Conservation (phyloP, 2,113 vertebrate genomes). For the Vidua chalybeata region DNA sequence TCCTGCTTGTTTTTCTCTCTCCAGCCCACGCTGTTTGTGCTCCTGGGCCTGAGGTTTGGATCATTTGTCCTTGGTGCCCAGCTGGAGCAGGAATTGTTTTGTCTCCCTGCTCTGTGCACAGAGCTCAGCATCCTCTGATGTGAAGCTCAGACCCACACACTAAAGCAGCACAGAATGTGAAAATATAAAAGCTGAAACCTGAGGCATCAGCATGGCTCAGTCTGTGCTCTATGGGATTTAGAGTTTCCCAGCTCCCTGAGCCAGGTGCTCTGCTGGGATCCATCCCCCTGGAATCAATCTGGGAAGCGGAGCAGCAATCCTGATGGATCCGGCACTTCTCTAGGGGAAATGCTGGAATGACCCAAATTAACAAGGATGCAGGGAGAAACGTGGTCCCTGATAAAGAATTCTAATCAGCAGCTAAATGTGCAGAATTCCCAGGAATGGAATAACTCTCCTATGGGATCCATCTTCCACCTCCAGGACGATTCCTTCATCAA, state of each 20-base stretch:
- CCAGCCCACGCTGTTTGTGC: too few species aligned
- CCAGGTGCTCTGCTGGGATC: background rate
- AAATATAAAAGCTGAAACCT: background rate
- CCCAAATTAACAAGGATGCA: rapidly evolving
- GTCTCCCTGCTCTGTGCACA: too few species aligned
- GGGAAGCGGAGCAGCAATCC: background rate
- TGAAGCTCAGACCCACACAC: too few species aligned
- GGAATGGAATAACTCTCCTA: background rate
- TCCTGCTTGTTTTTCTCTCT: too few species aligned
- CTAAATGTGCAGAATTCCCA: background rate
- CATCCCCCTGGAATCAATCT: too few species aligned
- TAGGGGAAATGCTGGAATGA: background rate
- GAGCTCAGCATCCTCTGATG: too few species aligned
- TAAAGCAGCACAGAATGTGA: too few species aligned
- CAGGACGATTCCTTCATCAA: background rate
- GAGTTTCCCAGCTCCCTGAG: background rate
- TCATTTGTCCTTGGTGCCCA: too few species aligned
- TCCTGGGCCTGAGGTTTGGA: too few species aligned
- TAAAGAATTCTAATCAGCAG: background rate
- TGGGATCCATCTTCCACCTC: background rate
- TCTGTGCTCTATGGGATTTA: background rate
- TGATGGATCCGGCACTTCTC: background rate
- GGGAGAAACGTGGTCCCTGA: background rate
- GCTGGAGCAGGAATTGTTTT: too few species aligned
- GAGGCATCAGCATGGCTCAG: background rate